phyloP scores from a whole-genome alignment of 2,113 vertebrate species.

The Microcebus tavaratra region DNA sequence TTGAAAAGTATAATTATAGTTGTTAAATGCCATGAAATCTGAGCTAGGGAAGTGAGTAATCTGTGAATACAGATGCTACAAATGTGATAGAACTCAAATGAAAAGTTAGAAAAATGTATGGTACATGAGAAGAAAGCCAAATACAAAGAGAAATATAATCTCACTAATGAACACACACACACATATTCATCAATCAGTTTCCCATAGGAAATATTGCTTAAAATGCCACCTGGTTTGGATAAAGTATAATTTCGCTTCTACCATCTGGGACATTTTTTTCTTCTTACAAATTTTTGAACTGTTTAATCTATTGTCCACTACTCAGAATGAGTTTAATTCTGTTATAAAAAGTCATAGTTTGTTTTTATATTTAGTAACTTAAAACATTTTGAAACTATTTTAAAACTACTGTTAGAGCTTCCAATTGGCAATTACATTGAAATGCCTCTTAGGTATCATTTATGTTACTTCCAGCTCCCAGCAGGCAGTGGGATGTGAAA shows the following conservation, averaged over 20 bases:
- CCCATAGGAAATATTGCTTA: not conserved
- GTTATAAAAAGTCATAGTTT: not conserved
- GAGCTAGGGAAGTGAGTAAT: conserved; percentile 39
- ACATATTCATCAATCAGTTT: not conserved
- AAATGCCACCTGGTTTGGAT: conserved; percentile 7
- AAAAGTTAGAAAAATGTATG: conserved; percentile 25
- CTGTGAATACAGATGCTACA: conserved; percentile 17
- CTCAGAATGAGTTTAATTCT: not conserved
- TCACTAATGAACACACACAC: not conserved
- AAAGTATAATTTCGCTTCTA: conserved; percentile 2
- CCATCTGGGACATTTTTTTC: not conserved
- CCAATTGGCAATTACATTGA: not conserved
- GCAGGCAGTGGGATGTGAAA: not conserved
- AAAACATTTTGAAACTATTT: conserved; percentile 30
- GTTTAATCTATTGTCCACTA: not conserved
- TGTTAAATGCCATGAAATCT: conserved; percentile 64
- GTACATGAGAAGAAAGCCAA: conserved; percentile 1
- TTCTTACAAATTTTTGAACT: not conserved
- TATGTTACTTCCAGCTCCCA: not conserved
- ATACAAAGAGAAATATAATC: not conserved
- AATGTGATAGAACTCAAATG: conserved; percentile 22
- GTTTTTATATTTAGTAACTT: not conserved
- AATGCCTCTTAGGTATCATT: not conserved
- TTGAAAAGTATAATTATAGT: conserved; percentile 70
- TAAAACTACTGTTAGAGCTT: not conserved